Evolutionary conservation across 2,113 vertebrate genomes (phyloP), one percentile per base, ranked within the genome.

Genomic region (Aramus guarauna): DNA sequence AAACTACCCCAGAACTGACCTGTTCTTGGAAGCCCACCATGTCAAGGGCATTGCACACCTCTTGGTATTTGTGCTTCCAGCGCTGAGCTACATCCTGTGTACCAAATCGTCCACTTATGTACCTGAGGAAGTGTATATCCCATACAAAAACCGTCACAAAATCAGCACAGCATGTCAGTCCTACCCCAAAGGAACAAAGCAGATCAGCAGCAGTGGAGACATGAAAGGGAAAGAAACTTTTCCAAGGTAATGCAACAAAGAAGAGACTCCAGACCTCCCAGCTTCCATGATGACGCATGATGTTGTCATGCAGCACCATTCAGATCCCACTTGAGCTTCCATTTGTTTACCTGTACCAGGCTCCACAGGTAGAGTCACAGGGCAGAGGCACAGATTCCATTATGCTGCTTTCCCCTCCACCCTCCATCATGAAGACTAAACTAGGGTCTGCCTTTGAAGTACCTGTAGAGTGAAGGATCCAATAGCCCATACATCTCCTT

Each of bases 1-100:
- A 68, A 79, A 58, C 0, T 3, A 52, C 24, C 14, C 47, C 22
- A 64, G 48, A 81, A 95, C 96, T 97, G 68, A 98, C 98, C 98
- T 98, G 98, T 59, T 98, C 97, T 78, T 98, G 97, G 91, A 98
- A 98, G 62, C 98, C 98, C 85, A 98, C 98, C 97, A 98, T 98
- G 63, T 98, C 97, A 97, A 98, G 97, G 39, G 98, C 98, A 85
- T 98, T 98, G 95, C 97, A 97, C 92, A 98, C 94, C 62, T 98
- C 97, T 80, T 89, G 87, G 78, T 98, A 98, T 72, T 98, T 98
- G 53, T 88, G 81, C 23, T 95, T 97, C 98, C 98, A 98, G 27
- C 3, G n/a, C 37, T 95, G 87, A 83, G 90, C 67, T 95, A 94
- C 85, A 41, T 97, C 97, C 45, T 94, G 84, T 26, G 95, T 89